phyloP scores from a whole-genome alignment of 92 coral and sea anemone genomes.

The Umimayanthus chanpuru region DNA sequence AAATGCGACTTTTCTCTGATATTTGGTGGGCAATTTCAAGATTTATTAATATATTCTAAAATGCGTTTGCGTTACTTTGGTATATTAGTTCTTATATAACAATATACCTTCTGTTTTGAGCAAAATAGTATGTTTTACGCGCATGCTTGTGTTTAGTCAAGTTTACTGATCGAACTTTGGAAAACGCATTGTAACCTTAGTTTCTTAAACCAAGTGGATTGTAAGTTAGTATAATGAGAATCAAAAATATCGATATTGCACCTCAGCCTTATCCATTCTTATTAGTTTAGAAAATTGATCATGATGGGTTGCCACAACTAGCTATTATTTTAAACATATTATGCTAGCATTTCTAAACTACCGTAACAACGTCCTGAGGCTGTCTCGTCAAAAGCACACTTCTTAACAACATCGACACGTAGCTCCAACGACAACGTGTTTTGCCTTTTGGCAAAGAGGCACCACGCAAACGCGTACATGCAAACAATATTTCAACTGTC shows the following conservation, averaged over 20 bases:
- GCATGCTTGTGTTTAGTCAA: neutral
- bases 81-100: neutral
- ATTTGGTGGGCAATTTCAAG: neutral
- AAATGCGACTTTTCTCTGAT: neutral
- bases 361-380: neutral
- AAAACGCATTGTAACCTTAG: neutral
- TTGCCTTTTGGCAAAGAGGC: too few relatives aligned
- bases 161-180: neutral
- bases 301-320: neutral
- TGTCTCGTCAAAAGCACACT: neutral
- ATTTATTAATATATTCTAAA: neutral
- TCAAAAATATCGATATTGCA: neutral
- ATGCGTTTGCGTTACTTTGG: neutral
- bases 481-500: too few relatives aligned
- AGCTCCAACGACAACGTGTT: too few relatives aligned
- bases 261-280: neutral
- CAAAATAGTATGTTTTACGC: neutral
- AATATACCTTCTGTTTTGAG: neutral
- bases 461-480: too few relatives aligned
- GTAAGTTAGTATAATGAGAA: neutral
- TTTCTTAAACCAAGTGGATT: neutral
- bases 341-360: neutral
- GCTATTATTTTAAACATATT: neutral
- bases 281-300: neutral
- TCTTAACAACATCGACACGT: neutral